Base-by-base conservation (phyloP, 2,888 invertebrate species). In the Thymelicus sylvestris region DNA sequence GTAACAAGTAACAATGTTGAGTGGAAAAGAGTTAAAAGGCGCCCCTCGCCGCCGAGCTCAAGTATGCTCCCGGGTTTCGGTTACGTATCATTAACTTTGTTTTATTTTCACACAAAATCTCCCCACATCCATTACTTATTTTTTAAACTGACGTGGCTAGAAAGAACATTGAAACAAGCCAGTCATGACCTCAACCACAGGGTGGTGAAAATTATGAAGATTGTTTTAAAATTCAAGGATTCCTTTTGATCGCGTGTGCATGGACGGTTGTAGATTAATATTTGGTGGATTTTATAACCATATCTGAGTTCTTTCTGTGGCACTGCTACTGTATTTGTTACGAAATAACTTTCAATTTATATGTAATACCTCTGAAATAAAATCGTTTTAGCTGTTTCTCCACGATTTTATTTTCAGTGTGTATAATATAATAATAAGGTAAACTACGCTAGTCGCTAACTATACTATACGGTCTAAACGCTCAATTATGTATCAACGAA, bases 1-100 rank as follows among this genome's bases (percentile, higher is more conserved):
- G 88, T 90, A 92, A 90, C 92, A 91, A 88, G 88, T 90, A 92
- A 90, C 92, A 91, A 87, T 87, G 90, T 89, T 88, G 90, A 89
- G 90, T 85, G 83, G 86, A 81, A 86, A 91, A 90, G 87, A 90
- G 91, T 91, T 89, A 88, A 91, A 89, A 88, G 85, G 81, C 86
- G 80, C 79, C 81, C 79, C 80, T 77, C 77, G 73, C 77, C 71
- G 68, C 76, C 76, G 80, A 79, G 81, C 81, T 84, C 74, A 72
- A 78, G 78, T 78, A 78, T 75, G 74, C 78, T 55, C 55, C 75
- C 74, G 74, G 77, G 78, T 75, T 78, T 79, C 74, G 77, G 76
- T 79, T 78, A 76, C 80, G 80, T 77, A 76, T 80, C 80, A 81
- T 81, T 80, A 80, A 79, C 76, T 77, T 79, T 79, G 78, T 80